These are phyloP conservation scores for Microtus richardsoni DNA, from an alignment of 2,113 vertebrate genomes.

Conservation along the genomic window DNA sequence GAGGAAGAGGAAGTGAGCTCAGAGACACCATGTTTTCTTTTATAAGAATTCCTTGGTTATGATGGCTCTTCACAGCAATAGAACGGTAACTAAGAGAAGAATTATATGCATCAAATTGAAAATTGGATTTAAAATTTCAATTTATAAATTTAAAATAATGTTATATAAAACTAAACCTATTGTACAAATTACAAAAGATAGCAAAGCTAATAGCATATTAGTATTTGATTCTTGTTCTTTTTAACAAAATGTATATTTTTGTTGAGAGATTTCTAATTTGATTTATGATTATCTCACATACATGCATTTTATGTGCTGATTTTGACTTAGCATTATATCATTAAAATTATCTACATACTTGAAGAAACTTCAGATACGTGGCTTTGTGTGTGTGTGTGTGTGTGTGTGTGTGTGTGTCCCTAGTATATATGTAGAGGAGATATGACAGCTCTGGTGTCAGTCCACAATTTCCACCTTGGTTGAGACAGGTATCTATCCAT, in stretches of 20 bases:
- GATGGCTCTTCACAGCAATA: neutral
- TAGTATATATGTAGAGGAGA: neutral
- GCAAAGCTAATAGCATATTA: neutral
- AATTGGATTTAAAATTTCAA: constrained; percentile 23
- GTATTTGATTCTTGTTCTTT: neutral
- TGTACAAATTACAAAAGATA: neutral
- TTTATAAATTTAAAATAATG: neutral
- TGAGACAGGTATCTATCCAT: neutral
- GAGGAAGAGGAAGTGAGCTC: too few species aligned
- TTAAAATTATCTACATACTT: neutral
- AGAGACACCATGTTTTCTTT: too few species aligned
- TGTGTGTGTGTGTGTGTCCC: too few species aligned
- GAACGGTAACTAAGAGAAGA: neutral
- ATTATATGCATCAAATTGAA: neutral
- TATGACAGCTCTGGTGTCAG: neutral
- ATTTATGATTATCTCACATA: neutral
- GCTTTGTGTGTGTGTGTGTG: accelerated
- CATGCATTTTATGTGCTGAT: neutral
- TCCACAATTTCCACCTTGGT: neutral
- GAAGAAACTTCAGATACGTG: neutral
- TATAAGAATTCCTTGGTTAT: neutral
- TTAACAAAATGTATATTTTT: neutral
- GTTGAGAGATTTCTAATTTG: neutral
- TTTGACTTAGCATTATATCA: neutral
- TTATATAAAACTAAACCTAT: neutral